phyloP scores from a whole-genome alignment of 2,888 invertebrate species.

The Lomographa bimaculata region DNA sequence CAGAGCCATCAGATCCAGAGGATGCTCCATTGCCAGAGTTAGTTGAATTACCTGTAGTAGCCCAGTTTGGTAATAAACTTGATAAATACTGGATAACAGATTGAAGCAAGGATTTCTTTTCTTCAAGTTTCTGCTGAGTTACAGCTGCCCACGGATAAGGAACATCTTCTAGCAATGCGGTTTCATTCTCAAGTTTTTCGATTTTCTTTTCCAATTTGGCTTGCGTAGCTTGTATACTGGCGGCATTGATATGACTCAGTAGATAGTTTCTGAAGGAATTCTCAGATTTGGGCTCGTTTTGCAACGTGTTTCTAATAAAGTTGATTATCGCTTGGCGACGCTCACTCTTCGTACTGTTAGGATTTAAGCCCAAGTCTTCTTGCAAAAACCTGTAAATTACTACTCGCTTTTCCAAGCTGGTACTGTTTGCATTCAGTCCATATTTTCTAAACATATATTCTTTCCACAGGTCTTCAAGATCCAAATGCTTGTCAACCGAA shows the following conservation, averaged over 20 bases:
- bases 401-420: constrained; percentile 55
- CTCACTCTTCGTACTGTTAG: constrained; percentile 64
- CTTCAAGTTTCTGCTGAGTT: constrained; percentile 53
- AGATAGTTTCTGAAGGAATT: constrained; percentile 57
- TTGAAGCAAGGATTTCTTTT: constrained; percentile 60
- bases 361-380: constrained; percentile 60
- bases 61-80: constrained; percentile 61
- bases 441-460: constrained; percentile 64
- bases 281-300: constrained; percentile 43
- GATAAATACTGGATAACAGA: constrained; percentile 57
- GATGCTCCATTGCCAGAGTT: constrained; percentile 10
- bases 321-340: constrained; percentile 63
- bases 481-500: constrained; percentile 45
- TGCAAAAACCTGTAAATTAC: constrained; percentile 58
- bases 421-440: constrained; percentile 54
- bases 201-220: constrained; percentile 59
- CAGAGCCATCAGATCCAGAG: constrained; percentile 3
- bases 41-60: constrained; percentile 37
- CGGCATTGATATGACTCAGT: constrained; percentile 55
- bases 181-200: constrained; percentile 63
- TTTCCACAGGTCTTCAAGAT: constrained; percentile 71
- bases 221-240: constrained; percentile 55
- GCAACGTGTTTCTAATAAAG: constrained; percentile 56
- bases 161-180: constrained; percentile 54
- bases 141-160: constrained; percentile 54